Conservation (phyloP, 2,888 invertebrate species). For the Conus canariensis region DNA sequence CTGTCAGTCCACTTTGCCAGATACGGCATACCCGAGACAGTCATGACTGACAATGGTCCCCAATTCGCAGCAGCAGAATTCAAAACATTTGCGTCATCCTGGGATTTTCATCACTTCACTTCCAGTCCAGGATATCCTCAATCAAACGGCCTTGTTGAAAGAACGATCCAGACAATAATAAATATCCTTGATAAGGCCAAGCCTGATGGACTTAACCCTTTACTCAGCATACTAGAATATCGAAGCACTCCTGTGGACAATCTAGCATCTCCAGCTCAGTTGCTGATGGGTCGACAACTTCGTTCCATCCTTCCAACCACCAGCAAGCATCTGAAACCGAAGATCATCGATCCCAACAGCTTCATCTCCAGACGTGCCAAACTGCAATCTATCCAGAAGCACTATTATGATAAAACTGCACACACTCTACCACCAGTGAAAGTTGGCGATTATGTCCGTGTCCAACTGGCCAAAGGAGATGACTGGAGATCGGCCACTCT, state of each 20-base stretch:
- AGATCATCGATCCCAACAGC: neutral
- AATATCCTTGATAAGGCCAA: slow-evolving; percentile 26
- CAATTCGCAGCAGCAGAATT: too few relatives aligned
- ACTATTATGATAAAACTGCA: too few relatives aligned
- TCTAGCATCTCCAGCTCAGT: neutral
- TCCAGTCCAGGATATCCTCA: too few relatives aligned
- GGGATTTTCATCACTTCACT: too few relatives aligned
- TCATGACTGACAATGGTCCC: too few relatives aligned
- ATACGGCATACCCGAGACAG: slow-evolving; percentile 23
- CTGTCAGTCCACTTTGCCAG: slow-evolving; percentile 29
- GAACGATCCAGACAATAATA: slow-evolving; percentile 54
- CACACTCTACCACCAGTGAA: too few relatives aligned
- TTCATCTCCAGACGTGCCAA: neutral
- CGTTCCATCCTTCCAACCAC: slow-evolving; percentile 44
- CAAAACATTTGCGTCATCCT: too few relatives aligned
- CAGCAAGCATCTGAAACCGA: slow-evolving; percentile 32
- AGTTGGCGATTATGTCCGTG: slow-evolving; percentile 40
- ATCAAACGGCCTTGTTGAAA: slow-evolving; percentile 57
- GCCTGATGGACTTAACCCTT: neutral
- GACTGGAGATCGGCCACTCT: slow-evolving; percentile 41
- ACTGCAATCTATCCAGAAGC: slow-evolving; percentile 33
- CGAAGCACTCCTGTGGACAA: neutral
- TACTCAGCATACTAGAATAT: neutral
- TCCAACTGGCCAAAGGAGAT: neutral
- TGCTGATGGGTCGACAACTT: slow-evolving; percentile 27